Base-by-base conservation (phyloP, 1,140 invertebrate species). In the Ceratitis capitata region DNA sequence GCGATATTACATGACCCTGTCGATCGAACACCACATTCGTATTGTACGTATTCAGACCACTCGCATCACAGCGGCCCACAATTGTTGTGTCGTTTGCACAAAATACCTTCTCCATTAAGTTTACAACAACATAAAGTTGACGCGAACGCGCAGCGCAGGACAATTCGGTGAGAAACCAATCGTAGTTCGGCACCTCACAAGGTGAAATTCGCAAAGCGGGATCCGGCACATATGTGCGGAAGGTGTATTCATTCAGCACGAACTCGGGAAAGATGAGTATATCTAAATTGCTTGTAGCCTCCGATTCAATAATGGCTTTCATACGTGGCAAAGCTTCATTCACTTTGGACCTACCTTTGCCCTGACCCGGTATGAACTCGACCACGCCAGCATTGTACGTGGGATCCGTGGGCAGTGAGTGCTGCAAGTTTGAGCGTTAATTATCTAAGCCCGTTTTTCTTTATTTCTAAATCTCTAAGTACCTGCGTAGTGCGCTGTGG, bases 201-300 rank as follows among this genome's bases (percentile, higher is more conserved):
- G 90, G 89, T 19, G 87, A 87, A 42, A 86, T 84, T 9, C 53
- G 47, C 16, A 74, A 39, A 23, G 3, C 26, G 39, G n/a, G 88
- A 85, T 29, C 88, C 1, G 90, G 90, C 49, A 92, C 86, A 87
- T 87, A 91, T 2, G 89, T 89, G 9, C 87, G 78, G 0, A 85
- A 83, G 0, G 58, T 45, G 3, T 14, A 0, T n/a, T 69, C 89
- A 14, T 91, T 92, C 14, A 93, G 85, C 0, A 92, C 93, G 87
- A 92, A 88, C 91, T 97, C 97, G 0, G 97, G 96, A 89, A 97
- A 97, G 14, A 97, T 95, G 5, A 97, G 92, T n/a, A 98, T 96
- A 86, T 97, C 95, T 0, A 94, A 94, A 85, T 88, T 85, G 0
- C 39, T 9, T 1, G 86, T 85, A 0, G 86, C 82, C 9, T 82